These are phyloP conservation scores for Saccostrea echinata DNA, from an alignment of 1,140 invertebrate genomes.

Conservation along the genomic window DNA sequence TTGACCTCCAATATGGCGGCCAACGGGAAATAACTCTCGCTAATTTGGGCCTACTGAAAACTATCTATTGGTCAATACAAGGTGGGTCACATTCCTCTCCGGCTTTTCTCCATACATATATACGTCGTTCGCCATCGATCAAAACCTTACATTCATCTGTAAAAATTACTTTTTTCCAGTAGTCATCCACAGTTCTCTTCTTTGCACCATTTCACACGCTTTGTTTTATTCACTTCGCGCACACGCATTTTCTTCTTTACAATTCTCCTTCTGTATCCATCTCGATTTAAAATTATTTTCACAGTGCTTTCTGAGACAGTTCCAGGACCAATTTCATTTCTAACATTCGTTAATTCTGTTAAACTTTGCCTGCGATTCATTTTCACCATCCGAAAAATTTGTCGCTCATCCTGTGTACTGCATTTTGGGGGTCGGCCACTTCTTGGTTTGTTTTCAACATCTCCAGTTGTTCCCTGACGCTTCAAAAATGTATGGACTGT, in stretches of 20 bases:
- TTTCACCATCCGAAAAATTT: not conserved
- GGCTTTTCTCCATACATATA: no score
- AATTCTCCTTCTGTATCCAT: not conserved
- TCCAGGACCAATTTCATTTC: no score
- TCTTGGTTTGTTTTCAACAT: not conserved
- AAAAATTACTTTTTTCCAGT: conserved; percentile 35
- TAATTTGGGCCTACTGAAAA: no score
- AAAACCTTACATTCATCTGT: conserved; percentile 46
- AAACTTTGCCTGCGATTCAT: not conserved
- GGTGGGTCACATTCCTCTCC: not conserved
- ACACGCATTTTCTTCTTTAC: not conserved
- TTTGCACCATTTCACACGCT: conserved; percentile 24
- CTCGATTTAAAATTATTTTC: not conserved
- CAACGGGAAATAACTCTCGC: no score
- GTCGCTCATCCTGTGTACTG: not conserved
- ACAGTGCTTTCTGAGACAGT: no score
- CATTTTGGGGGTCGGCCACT: not conserved
- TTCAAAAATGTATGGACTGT: not conserved
- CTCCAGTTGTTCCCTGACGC: no score
- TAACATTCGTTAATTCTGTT: not conserved
- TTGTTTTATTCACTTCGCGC: not conserved
- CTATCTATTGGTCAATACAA: not conserved
- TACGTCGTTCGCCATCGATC: conserved; percentile 21
- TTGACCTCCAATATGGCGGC: no score
- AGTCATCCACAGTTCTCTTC: conserved; percentile 35